Conservation (phyloP, 2,113 vertebrate genomes). For the Vombatus ursinus region DNA sequence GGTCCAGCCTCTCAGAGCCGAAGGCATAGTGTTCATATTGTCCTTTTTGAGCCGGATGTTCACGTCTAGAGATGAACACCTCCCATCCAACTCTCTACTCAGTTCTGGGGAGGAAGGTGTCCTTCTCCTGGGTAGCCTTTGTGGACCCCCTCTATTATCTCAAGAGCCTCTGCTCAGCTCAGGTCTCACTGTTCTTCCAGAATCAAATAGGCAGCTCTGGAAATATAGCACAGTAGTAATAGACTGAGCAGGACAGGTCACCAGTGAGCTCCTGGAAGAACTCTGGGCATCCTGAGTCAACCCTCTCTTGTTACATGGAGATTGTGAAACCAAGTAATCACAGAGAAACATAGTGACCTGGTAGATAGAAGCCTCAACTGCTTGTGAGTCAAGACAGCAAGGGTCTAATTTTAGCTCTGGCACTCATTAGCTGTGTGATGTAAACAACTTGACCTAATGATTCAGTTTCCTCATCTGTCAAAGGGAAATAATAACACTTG, state of each 20-base stretch:
- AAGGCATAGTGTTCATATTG: not conserved
- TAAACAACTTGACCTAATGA: too few relatives aligned
- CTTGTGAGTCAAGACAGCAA: not conserved
- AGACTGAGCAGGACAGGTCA: not conserved
- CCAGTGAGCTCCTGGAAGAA: not conserved
- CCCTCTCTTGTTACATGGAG: not conserved
- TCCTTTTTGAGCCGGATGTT: not conserved
- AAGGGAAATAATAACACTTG: not conserved
- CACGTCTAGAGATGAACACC: not conserved
- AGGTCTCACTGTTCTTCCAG: not conserved
- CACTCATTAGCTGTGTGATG: too few relatives aligned
- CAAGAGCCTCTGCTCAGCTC: not conserved
- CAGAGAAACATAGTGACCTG: not conserved
- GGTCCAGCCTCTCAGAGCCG: not conserved
- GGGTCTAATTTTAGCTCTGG: too few relatives aligned
- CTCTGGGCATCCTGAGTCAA: not conserved
- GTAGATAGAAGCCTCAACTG: not conserved
- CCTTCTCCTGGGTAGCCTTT: not conserved
- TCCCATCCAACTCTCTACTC: not conserved
- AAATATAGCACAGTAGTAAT: not conserved
- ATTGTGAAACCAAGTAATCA: not conserved
- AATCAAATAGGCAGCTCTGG: not conserved
- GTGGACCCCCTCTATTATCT: not conserved
- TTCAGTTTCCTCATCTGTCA: not conserved
- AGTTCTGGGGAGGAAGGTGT: not conserved